Base-by-base conservation (phyloP, 2,113 vertebrate genomes). In the Hemiscyllium ocellatum region DNA sequence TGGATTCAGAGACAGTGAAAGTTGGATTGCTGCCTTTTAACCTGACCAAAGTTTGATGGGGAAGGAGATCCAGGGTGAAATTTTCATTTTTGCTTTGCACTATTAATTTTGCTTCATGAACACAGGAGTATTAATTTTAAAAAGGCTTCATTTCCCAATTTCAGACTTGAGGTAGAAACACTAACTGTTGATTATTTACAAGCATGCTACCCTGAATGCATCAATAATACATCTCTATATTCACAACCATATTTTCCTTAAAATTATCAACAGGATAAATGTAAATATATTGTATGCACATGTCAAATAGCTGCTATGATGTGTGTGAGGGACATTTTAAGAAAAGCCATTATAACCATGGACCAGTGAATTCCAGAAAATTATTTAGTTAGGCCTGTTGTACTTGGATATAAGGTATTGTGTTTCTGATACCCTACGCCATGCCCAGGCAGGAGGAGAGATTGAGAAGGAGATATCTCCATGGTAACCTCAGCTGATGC, bases 201-300 rank as follows among this genome's bases (percentile, higher is more conserved):
- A 89, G 26, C 29, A 33, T 56, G 52, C 26, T 61, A 50, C 56
- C 17, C 3, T n/a, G 29, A 91, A 61, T 90, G 87, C 20, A 65
- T 66, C 56, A 65, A 52, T 24, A 61, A 56, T 89, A 13, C 26
- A 5, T 89, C 33, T n/a, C 29, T 91, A 33, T 37, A 65, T 91
- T 91, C 56, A 33, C 89, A 91, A 37, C 89, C 65, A 65, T 15
- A n/a, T 24, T 66, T 91, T 20, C 89, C 56, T 91, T 91, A 90
- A 56, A 29, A 61, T 91, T 65, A 91, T 66, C 89, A 91, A 66
- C 56, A 37, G 89, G 56, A 91, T 91, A 65, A 91, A n/a, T 65
- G 15, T n/a, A 66, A 61, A 91, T 61, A 91, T 17, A 20, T 15
- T 8, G 37, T 17, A 80, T n/a, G 12, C n/a, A 17, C 15, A 80